These are phyloP conservation scores for Drosophila varians DNA, from an alignment of 1,140 invertebrate species.

Conservation along the genomic window DNA sequence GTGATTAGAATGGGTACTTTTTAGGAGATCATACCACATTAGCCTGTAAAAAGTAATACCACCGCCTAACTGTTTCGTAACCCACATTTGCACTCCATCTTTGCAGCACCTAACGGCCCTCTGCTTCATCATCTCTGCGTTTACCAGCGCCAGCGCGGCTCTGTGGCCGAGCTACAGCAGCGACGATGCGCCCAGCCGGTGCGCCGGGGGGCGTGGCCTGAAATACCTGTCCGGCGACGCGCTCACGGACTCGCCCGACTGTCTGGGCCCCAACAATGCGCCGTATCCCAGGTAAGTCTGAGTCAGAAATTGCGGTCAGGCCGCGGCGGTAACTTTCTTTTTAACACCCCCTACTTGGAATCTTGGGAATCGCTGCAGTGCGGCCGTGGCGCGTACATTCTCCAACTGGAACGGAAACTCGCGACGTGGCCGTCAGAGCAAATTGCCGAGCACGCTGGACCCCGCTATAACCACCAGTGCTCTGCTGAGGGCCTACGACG, in stretches of 20 bases:
- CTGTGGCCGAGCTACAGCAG: slow-evolving; percentile 73
- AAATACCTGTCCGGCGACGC: slow-evolving; percentile 95
- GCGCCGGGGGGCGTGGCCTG: slow-evolving; percentile 86
- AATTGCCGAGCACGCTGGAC: slow-evolving; percentile 86
- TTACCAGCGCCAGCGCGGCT: slow-evolving; percentile 68
- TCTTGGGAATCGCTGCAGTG: slow-evolving; percentile 84
- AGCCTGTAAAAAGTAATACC: not conserved
- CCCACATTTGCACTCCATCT: not conserved
- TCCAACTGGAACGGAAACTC: slow-evolving; percentile 83
- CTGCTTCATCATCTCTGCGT: slow-evolving; percentile 70
- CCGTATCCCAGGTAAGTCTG: slow-evolving; percentile 90
- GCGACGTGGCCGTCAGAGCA: slow-evolving; percentile 81
- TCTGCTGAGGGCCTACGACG: slow-evolving; percentile 87
- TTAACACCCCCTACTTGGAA: slow-evolving; percentile 63
- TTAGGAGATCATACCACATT: too few species aligned
- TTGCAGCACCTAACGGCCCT: slow-evolving; percentile 71
- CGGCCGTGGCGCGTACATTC: slow-evolving; percentile 87
- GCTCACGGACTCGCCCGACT: slow-evolving; percentile 89
- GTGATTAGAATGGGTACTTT: too few species aligned
- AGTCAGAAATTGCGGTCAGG: slow-evolving; percentile 20
- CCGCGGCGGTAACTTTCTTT: slow-evolving; percentile 63
- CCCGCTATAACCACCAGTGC: slow-evolving; percentile 89
- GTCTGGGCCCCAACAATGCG: slow-evolving; percentile 90
- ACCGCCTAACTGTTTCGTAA: not conserved
- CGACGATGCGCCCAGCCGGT: slow-evolving; percentile 84